A percentile compares a stretch with the other conserved stretches of the same genome.
Evolutionary conservation across 2,797 vertebrate species (phyloP).

Genomic region (Urocyon cinereoargenteus): DNA sequence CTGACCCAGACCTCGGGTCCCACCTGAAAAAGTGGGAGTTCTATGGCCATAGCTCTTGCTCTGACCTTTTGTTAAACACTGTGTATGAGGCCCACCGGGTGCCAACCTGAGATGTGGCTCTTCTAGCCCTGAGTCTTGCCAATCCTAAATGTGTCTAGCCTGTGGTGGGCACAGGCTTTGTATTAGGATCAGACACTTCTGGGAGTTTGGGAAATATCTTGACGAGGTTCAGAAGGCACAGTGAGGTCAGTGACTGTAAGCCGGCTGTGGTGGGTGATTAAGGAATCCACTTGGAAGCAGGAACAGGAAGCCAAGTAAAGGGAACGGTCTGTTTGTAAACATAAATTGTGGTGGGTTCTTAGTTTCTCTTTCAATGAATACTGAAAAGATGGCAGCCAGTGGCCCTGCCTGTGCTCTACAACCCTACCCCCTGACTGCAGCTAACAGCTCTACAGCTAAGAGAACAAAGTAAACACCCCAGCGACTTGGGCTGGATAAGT

Average conservation of each 20-base stretch:
- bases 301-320: not conserved
- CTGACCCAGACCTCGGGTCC: not conserved
- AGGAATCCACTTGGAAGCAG: not conserved
- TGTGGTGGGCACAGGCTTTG: not conserved
- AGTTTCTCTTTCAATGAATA: not conserved
- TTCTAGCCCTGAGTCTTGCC: not conserved
- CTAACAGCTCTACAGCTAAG: no score
- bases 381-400: not conserved
- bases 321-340: not conserved
- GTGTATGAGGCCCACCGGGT: not conserved
- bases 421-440: no score
- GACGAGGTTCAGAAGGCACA: not conserved
- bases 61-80: not conserved
- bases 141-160: not conserved
- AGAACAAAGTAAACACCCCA: not conserved
- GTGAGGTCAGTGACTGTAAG: not conserved
- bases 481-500: not conserved
- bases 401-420: rapidly evolving
- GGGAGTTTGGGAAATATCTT: not conserved
- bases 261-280: not conserved
- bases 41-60: not conserved
- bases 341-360: not conserved
- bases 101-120: rapidly evolving
- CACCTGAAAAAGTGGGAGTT: not conserved
- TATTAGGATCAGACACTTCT: not conserved